phyloP scores from a whole-genome alignment of 2,797 vertebrate genomes.

The Clarias laeviceps region DNA sequence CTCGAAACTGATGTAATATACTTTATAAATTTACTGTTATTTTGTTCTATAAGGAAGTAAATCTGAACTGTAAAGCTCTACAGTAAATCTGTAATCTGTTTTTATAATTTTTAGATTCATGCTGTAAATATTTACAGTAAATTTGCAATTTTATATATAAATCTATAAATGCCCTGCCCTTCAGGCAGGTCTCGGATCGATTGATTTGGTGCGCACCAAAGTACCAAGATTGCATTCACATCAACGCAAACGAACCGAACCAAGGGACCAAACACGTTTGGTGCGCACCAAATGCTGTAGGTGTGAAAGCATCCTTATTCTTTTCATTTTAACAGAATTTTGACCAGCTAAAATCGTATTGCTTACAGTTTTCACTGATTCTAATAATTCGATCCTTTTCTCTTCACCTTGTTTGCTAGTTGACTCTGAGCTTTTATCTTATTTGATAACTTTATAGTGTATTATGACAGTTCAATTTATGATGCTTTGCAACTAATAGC shows the following conservation, averaged over 20 bases:
- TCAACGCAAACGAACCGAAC: no score
- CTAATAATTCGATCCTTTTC: neutral
- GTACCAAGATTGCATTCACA: no score
- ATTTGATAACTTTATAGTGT: neutral
- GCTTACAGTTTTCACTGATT: neutral
- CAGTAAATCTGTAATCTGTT: neutral
- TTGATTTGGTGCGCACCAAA: no score
- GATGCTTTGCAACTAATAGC: constrained; percentile 40
- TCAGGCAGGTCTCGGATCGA: no score
- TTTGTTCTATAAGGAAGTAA: neutral
- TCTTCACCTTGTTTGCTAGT: neutral
- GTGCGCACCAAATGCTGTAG: no score
- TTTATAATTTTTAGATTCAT: no score
- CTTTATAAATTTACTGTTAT: neutral
- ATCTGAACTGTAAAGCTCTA: neutral
- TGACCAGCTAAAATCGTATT: neutral
- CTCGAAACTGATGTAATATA: no score
- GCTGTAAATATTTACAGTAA: neutral
- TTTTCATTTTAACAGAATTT: neutral
- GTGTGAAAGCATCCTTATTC: no score
- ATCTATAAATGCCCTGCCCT: no score
- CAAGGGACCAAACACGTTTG: no score
- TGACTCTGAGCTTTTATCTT: no score
- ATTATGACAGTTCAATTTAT: neutral
- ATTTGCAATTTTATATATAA: neutral